Base-by-base conservation (phyloP, 2,888 invertebrate genomes). In the Lithophane ornitopus region DNA sequence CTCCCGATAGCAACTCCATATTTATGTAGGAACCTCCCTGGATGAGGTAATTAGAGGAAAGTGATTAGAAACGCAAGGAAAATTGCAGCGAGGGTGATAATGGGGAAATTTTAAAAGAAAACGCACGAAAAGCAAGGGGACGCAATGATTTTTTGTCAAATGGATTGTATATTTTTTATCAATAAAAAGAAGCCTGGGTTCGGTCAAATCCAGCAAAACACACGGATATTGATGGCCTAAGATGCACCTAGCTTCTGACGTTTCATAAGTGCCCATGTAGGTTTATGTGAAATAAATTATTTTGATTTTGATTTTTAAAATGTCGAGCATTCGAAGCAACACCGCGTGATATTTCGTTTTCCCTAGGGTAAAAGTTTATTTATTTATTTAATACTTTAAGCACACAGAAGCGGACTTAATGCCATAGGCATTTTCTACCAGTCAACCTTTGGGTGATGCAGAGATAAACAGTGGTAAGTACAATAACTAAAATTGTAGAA, bases 1-100 rank as follows among this genome's bases (percentile, higher is more conserved):
- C 59, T 68, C 58, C 54, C 61, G 72, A 81, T 81, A 75, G 76
- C 72, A 70, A 54, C 76, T 73, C 34, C 72, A 72, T 82, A 71
- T 85, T 67, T 67, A 75, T 76, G 28, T 70, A 61, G 28, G 28
- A 46, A 58, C 62, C 66, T 78, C 65, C 11, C 26, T 49, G n/a
- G 68, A 61, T 65, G 69, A 67, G 70, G 44, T 83, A 76, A 85
- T 83, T 76, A 76, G 58, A 69, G 54, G 44, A 70, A 72, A 67
- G 41, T 77, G 66, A 74, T 77, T 77, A 76, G 28, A 70, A 67
- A 80, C 19, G 46, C 58, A 54, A 52, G 41, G 41, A 70, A 82
- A 70, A 67, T 28, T 62, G 69, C 58, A 69, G 22, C 28, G 26
- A 39, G 14, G 44, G 26, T 34, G 19, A 34, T 28, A 56, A 41